Evolutionary conservation across 2,797 vertebrate species (phyloP), one percentile per base, ranked within the genome.

Genomic region (Tadarida brasiliensis): DNA sequence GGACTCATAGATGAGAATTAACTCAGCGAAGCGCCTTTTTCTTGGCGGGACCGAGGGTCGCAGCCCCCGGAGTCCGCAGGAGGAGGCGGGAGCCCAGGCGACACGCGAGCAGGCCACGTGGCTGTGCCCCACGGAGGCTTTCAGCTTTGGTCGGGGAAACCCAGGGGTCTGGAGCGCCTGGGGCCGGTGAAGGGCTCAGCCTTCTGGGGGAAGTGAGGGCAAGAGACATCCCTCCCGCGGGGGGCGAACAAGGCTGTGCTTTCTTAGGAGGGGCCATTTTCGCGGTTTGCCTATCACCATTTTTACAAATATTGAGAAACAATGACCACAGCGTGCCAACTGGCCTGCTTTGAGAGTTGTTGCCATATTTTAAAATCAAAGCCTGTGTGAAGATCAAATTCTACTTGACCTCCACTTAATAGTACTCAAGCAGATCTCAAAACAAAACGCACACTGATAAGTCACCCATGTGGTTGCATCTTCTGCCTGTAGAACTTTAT

Each of bases 291-390:
- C 44, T 49, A 35, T 63, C 33, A 92, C 51, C 26, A 6, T n/a
- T 88, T 92, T 73, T 39, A 87, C 54, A 73, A 88, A 89, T 39
- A 39, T 15, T 67, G 26, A 39, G 80, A 63, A 77, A 95, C 96
- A 94, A 33, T 87, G 86, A 92, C 78, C 61, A 73, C 78, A 47
- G 63, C 35, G 10, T 95, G 87, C 83, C 88, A 71, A 70, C 65
- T 44, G 74, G 59, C 39, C 91, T 74, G 91, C 51, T 78, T 57
- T 11, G 2, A 1, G 9, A 92, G 88, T 49, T 1, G 3, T 51
- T 65, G 77, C 63, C 74, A 51, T 94, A 24, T 76, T 94, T 95
- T 86, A 61, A 94, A 96, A 96, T 90, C 87, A 95, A 80, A 90
- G 59, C 28, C 73, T 47, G 70, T 54, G 73, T 95, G 83, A 84